Evolutionary conservation across 2,888 invertebrate species (phyloP), one percentile per base, ranked within the genome.

Genomic region (Drosophila merina): DNA sequence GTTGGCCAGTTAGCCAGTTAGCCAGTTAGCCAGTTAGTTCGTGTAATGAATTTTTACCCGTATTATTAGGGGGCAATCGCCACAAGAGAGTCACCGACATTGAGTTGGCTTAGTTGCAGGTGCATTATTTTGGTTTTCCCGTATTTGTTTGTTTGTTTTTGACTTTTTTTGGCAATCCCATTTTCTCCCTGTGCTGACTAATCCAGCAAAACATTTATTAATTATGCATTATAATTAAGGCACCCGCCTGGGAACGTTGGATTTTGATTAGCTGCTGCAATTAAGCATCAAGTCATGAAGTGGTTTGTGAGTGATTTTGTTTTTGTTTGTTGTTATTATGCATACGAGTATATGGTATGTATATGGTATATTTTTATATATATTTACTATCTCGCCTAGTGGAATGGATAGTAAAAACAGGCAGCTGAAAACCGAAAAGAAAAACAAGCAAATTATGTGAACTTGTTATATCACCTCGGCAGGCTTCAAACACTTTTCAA

Each of bases 401-500:
- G 48, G 51, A 58, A 31, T 44, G 54, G 44, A 38, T 60, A 28
- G 50, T 14, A 14, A 20, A 38, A 66, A 40, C 40, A 42, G 20
- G 50, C 28, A 31, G 42, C 44, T 25, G 44, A 67, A 58, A 42
- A 48, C 49, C 49, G 30, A 77, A 80, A 82, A 84, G 77, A 77
- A 76, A 80, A 85, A 73, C 75, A 54, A 73, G 77, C 63, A 75
- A 79, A 76, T 79, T 85, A 79, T 85, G 77, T 74, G 78, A 78
- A 82, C 74, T 77, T 75, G 77, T 83, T 83, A 84, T 86, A 86
- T 83, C 83, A 83, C 81, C 54, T 60, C 63, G 62, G 58, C 66
- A 59, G 63, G 66, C 66, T 73, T 77, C 62, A 76, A 79, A 79
- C 75, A 70, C 73, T 77, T 74, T 79, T 62, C 72, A 67, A 64